A percentile compares a stretch with the other conserved stretches of the same genome.
Conservation (phyloP, 2,797 vertebrate genomes). For the Sarcophilus harrisii region DNA sequence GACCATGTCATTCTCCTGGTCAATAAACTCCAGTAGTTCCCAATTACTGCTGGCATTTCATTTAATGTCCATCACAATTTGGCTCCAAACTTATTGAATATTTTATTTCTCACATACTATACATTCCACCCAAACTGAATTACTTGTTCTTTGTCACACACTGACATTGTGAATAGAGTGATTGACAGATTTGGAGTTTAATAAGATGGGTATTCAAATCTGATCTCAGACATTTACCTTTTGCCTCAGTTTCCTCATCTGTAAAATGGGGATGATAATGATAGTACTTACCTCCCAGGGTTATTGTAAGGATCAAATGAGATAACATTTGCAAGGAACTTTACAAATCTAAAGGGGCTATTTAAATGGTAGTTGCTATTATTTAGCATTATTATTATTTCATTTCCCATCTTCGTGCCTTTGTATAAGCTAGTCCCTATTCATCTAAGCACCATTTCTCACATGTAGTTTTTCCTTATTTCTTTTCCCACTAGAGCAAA, state of each 20-base stretch:
- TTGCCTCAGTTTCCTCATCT: not conserved
- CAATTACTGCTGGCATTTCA: not conserved
- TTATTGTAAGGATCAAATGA: not conserved
- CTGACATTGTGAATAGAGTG: not conserved
- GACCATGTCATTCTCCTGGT: not conserved
- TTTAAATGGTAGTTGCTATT: not conserved
- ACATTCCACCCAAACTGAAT: not conserved
- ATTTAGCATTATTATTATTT: not conserved
- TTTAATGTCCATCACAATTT: not conserved
- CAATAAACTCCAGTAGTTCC: not conserved
- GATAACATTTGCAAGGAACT: not conserved
- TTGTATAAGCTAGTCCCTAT: not conserved
- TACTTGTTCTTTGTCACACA: not conserved
- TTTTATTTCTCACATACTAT: not conserved
- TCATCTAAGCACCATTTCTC: not conserved
- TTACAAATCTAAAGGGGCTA: not conserved
- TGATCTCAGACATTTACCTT: not conserved
- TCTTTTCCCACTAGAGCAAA: not conserved
- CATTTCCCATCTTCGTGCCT: not conserved
- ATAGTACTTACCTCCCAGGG: not conserved
- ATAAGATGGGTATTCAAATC: not conserved
- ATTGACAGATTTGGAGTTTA: not conserved
- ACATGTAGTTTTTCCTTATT: not conserved
- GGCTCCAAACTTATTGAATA: not conserved
- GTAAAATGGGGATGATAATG: not conserved